Conservation (phyloP, 2,113 vertebrate species). For the Datnioides undecimradiatus region DNA sequence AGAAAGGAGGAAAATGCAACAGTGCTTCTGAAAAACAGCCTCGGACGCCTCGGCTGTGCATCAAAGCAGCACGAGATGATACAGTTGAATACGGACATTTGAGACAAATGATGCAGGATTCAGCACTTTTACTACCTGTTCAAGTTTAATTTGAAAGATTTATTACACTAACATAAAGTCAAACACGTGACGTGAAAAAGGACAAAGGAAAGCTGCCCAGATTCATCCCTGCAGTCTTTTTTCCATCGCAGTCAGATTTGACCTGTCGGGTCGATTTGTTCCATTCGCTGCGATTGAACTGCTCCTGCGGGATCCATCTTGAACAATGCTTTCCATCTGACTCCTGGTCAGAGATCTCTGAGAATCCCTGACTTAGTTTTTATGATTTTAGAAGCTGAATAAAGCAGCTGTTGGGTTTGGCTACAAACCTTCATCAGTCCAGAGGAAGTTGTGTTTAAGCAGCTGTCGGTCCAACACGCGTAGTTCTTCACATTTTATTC, state of each 20-base stretch:
- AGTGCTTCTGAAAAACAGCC: background rate
- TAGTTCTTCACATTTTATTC: no score
- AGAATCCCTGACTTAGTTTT: background rate
- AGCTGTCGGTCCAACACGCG: background rate
- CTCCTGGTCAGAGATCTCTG: background rate
- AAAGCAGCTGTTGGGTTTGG: background rate
- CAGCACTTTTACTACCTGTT: background rate
- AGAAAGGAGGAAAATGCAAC: background rate
- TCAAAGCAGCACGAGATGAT: background rate
- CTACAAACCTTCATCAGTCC: conserved; percentile 18
- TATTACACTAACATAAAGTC: no score
- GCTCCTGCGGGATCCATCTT: background rate
- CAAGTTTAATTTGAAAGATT: no score
- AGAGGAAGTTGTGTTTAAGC: background rate
- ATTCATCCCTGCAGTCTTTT: background rate
- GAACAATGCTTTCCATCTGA: background rate
- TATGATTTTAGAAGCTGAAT: background rate
- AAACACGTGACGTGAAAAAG: background rate
- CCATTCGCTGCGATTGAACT: background rate
- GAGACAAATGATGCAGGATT: background rate
- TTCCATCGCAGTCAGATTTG: background rate
- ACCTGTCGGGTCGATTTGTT: background rate
- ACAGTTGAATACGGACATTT: background rate
- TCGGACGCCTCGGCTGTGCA: no score
- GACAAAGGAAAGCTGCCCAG: background rate